Conservation (phyloP, 1,140 invertebrate species). For the Tetramorium simillimum region DNA sequence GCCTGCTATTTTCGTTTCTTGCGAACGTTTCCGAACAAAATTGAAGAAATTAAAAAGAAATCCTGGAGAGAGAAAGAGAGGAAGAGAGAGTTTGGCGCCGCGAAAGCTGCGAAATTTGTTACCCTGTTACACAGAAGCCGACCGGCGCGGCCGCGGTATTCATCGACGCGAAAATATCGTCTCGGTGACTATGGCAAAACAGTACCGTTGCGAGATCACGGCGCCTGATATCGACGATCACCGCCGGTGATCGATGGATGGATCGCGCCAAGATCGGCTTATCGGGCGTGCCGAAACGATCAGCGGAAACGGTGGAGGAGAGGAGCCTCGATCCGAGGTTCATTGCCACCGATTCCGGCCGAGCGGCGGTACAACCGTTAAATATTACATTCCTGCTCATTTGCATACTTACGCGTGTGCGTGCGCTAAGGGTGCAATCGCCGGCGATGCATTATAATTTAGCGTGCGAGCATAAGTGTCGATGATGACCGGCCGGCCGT, state of each 20-base stretch:
- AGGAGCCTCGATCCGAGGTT: slow-evolving; percentile 32
- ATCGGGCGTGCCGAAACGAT: slow-evolving; percentile 12
- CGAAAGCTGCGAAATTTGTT: not conserved
- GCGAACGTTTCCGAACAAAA: not conserved
- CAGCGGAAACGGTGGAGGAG: not conserved
- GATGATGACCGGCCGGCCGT: not conserved
- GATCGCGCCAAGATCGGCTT: slow-evolving; percentile 22
- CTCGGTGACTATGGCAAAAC: not conserved
- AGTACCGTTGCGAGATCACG: not conserved
- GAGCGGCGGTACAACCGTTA: slow-evolving; percentile 41
- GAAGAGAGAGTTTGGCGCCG: not conserved
- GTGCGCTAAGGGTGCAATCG: not conserved
- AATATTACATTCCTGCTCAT: slow-evolving; percentile 58
- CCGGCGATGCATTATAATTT: slow-evolving; percentile 38
- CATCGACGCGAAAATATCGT: not conserved
- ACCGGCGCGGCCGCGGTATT: not conserved
- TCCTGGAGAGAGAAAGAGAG: not conserved
- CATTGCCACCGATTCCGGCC: slow-evolving; percentile 59
- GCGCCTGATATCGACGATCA: slow-evolving; percentile 26
- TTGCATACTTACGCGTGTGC: slow-evolving; percentile 62
- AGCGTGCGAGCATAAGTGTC: slow-evolving; percentile 6
- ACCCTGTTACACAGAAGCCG: not conserved
- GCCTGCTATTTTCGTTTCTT: not conserved
- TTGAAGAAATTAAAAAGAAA: not conserved
- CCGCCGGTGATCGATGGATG: slow-evolving; percentile 40